These are phyloP conservation scores for Octonoba sinensis DNA, from an alignment of 2,888 invertebrate species.

Conservation along the genomic window DNA sequence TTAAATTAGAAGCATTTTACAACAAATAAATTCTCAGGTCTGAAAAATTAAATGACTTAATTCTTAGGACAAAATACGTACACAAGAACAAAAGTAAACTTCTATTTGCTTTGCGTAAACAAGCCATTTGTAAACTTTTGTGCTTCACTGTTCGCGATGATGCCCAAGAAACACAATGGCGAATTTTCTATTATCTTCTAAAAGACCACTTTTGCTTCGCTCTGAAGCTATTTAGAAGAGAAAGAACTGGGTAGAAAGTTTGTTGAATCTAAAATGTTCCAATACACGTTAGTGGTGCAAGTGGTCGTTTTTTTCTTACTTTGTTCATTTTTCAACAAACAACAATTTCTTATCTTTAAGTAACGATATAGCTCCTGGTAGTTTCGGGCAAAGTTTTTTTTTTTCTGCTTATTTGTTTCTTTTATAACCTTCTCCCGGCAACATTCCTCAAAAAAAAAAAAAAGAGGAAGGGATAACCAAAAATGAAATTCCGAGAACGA, in stretches of 20 bases:
- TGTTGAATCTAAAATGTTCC: constrained; percentile 39
- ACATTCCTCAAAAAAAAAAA: constrained; percentile 23
- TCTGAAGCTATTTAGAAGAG: constrained; percentile 44
- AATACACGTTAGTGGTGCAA: constrained; percentile 49
- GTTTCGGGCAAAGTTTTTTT: constrained; percentile 23
- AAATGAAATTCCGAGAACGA: constrained; percentile 11
- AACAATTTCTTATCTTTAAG: constrained; percentile 61
- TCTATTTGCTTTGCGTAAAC: too few relatives aligned
- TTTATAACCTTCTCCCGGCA: constrained; percentile 52
- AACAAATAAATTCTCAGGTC: too few relatives aligned
- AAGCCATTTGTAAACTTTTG: too few relatives aligned
- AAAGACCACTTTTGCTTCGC: background rate
- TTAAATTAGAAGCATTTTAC: too few relatives aligned
- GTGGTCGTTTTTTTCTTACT: constrained; percentile 31
- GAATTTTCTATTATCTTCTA: too few relatives aligned
- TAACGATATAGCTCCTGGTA: constrained; percentile 55
- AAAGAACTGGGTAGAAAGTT: constrained; percentile 23
- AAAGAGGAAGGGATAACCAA: constrained; percentile 15
- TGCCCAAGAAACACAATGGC: too few relatives aligned
- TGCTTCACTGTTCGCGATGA: too few relatives aligned
- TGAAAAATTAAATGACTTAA: too few relatives aligned
- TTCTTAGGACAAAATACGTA: too few relatives aligned
- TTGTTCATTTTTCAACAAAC: constrained; percentile 22
- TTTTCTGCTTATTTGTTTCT: constrained; percentile 38
- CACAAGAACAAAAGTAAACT: too few relatives aligned